Evolutionary conservation across 1,140 invertebrate genomes (phyloP), one percentile per base, ranked within the genome.

Genomic region (Cephus cinctus): DNA sequence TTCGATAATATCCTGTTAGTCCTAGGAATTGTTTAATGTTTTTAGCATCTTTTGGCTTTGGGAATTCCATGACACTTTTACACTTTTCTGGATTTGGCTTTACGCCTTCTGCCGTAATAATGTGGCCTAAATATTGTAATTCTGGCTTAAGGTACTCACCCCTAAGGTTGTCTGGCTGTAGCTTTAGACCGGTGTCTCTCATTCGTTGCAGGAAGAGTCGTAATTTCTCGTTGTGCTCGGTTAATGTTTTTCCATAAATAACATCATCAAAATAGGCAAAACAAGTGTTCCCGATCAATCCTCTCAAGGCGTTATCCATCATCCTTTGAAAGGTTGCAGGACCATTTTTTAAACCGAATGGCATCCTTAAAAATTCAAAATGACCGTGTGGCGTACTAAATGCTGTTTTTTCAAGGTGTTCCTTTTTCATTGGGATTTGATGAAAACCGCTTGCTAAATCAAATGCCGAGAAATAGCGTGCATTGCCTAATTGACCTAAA

Each of bases 391-490:
- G 38, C n/a, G 47, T 42, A 25, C 6, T 48, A 31, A 55, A 57
- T 18, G 43, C 43, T 0, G 47, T 58, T 51, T 57, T 57, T 15
- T 5, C 14, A 9, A 39, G 45, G 34, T 48, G 44, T 36, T 47
- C 40, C 35, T 48, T 27, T 18, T 41, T 4, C 46, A 59, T 42
- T 47, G 50, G 9, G 30, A 54, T 54, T 31, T 50, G 50, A 57
- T 71, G 75, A 56, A 76, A 83, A 5, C 79, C 79, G 40, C 54
- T 65, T 0, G 52, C 53, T 11, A 80, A 40, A 57, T 82, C 78
- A 4, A 81, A 40, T 0, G 62, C 60, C 3, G 62, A 59, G 48
- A 81, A 80, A 41, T 68, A 77, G 31, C 55, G 60, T 5, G 60
- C 47, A 5, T 59, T 62, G 4, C 59, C 64, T 31, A 83, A 42